Conservation (phyloP, 2,888 invertebrate species). For the Cataglyphis albicans region DNA sequence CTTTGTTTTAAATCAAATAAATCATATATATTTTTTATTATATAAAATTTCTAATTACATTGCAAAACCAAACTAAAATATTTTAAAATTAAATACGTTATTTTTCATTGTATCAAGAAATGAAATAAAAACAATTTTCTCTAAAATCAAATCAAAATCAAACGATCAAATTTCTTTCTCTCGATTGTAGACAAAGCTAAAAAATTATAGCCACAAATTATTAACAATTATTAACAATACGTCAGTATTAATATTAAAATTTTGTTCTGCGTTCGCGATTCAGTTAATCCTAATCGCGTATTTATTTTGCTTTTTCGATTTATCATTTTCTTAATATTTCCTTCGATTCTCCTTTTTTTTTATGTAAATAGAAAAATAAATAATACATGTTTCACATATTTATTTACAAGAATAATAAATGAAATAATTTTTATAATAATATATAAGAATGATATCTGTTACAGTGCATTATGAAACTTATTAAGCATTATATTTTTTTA, state of each 20-base stretch:
- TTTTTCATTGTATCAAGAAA: neutral
- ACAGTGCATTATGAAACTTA: neutral
- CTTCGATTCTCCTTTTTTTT: neutral
- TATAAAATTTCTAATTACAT: neutral
- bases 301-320: neutral
- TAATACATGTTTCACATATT: neutral
- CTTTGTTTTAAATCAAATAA: neutral
- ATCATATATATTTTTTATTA: neutral
- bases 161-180: neutral
- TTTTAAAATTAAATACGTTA: neutral
- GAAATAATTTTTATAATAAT: neutral
- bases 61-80: no score
- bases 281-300: neutral
- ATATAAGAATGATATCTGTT: neutral
- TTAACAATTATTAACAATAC: neutral
- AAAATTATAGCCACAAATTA: neutral
- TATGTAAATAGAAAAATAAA: neutral
- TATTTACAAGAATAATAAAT: neutral
- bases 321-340: neutral
- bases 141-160: neutral
- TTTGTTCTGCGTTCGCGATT: neutral
- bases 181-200: neutral
- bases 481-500: neutral
- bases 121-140: neutral
- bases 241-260: neutral